phyloP scores from a whole-genome alignment of 2,888 invertebrate genomes.

The Machimus rusticus region DNA sequence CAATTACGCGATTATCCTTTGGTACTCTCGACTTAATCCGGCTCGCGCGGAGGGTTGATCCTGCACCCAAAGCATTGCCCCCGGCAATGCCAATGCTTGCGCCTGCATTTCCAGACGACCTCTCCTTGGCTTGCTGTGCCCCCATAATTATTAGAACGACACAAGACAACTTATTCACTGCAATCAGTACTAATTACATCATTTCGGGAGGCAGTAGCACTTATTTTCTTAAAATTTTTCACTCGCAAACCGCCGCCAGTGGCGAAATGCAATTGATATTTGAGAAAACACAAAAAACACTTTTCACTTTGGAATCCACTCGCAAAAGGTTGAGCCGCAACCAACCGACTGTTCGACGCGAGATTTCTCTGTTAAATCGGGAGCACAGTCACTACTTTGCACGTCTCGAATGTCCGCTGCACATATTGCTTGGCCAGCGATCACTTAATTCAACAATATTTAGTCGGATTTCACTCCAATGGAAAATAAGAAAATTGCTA shows the following conservation, averaged over 20 bases:
- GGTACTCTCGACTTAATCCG: constrained; percentile 74
- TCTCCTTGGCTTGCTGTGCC: constrained; percentile 93
- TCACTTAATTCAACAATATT: background rate
- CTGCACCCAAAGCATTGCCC: constrained; percentile 57
- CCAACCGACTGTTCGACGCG: constrained; percentile 1
- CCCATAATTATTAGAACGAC: constrained; percentile 71
- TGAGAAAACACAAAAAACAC: constrained; percentile 23
- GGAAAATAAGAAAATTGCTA: constrained; percentile 1
- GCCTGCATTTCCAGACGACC: constrained; percentile 67
- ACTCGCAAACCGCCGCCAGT: background rate
- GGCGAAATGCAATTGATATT: constrained; percentile 1
- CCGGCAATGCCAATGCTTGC: constrained; percentile 54
- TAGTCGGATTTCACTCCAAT: constrained; percentile 8
- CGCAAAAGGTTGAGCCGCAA: constrained; percentile 7
- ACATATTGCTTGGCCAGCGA: background rate
- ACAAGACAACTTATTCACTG: constrained; percentile 57
- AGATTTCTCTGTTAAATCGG: background rate
- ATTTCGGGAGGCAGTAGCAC: background rate
- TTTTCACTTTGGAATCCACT: constrained; percentile 36
- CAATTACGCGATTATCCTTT: constrained; percentile 84
- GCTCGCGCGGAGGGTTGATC: constrained; percentile 74
- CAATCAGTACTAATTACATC: constrained; percentile 7
- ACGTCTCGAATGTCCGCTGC: background rate
- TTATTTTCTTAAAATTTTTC: background rate
- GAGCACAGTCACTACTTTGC: background rate